Evolutionary conservation across 64 coral and sea anemone species (phyloP), one percentile per base, ranked within the genome.

Genomic region (Astreopora myriophthalma): DNA sequence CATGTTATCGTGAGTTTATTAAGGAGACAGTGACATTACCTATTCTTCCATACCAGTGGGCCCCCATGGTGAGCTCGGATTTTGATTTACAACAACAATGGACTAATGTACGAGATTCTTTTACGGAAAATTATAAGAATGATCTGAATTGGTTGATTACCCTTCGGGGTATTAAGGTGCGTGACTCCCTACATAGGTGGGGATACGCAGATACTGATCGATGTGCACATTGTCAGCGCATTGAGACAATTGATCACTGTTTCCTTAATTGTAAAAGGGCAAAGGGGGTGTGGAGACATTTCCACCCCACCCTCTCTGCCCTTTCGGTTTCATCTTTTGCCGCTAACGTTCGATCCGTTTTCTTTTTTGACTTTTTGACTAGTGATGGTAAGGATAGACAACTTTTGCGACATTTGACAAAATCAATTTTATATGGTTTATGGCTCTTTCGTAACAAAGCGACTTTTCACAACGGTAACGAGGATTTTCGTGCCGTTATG

Each of bases 401-500:
- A 2, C 6, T 13, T 3, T 11, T 3, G 0, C 8, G 13, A 2
- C 55, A 25, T 78, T 4, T 78, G 8, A 55, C 55, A 31, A 51
- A 55, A 27, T 31, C 44, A 1, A 78, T 78, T 10, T 14, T 78
- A 0, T 78, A 51, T 55, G 27, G 25, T 19, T 12, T 78, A 26
- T 78, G 73, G 73, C 2, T 24, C 3, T 76, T 48, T 28, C 20
- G 34, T 1, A 74, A 74, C 9, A 74, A 76, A 27, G 24, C 73
- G 10, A 76, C 73, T 76, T 76, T 76, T 76, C 73, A 76, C 34
- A 76, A 48, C 48, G 75, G 75, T 13, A 78, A 7, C 11, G 26
- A 78, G 29, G 12, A 23, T 11, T 14, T 1, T 0, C 24, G 10
- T 23, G 46, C 75, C 25, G 13, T 78, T 4, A 27, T 78, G 0